Evolutionary conservation across 2,888 invertebrate species (phyloP).

Genomic region (Drosophila nigricruria): DNA sequence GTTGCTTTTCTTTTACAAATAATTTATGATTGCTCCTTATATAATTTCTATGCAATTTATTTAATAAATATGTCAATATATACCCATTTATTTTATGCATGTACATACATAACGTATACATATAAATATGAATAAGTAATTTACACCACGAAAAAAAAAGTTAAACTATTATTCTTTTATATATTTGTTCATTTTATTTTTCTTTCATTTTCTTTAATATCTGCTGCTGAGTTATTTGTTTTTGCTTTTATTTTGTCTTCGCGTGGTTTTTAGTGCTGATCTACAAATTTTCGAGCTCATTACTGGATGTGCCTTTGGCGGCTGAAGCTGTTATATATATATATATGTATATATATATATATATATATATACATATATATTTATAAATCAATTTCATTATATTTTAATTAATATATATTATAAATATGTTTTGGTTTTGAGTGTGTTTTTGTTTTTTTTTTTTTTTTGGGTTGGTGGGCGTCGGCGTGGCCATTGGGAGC

Average conservation of each 20-base stretch:
- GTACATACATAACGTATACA: constrained; percentile 35
- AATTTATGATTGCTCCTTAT: constrained; percentile 64
- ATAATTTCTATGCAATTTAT: constrained; percentile 71
- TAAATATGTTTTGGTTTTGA: not conserved
- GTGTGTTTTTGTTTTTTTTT: not conserved
- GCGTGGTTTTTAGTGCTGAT: constrained; percentile 48
- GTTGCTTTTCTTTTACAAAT: constrained; percentile 53
- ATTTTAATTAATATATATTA: no score
- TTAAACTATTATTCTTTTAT: constrained; percentile 27
- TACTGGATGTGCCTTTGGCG: constrained; percentile 47
- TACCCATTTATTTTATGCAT: constrained; percentile 47
- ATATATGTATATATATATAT: not conserved
- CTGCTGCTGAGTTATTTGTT: constrained; percentile 19
- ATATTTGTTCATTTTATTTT: not conserved
- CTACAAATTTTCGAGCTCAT: constrained; percentile 43
- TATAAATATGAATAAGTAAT: constrained; percentile 32
- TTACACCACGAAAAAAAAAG: constrained; percentile 27
- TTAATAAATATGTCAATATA: constrained; percentile 73
- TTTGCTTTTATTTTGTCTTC: constrained; percentile 12
- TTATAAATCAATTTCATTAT: not conserved
- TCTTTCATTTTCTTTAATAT: constrained; percentile 13
- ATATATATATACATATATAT: not conserved
- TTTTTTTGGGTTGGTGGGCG: constrained; percentile 62
- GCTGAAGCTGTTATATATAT: constrained; percentile 39
- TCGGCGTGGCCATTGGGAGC: constrained; percentile 46